Percentiles rank a stretch among this genome's conserved stretches.
Evolutionary conservation across 2,113 vertebrate genomes (phyloP).

Genomic region (Raphicerus campestris): DNA sequence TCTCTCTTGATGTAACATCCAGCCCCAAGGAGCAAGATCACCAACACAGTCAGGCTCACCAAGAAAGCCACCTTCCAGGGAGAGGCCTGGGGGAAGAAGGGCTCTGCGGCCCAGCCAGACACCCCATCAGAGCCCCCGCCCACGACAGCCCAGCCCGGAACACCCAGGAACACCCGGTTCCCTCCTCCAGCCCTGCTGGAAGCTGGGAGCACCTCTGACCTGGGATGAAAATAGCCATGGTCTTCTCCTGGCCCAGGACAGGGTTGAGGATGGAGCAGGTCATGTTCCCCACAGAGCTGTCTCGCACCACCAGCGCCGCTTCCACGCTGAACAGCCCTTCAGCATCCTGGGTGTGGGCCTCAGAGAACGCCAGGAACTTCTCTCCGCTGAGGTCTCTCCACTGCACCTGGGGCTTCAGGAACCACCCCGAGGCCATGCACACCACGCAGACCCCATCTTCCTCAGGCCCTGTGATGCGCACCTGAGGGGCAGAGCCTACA

Average conservation of each 20-base stretch:
- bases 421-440: not conserved
- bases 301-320: not conserved
- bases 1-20: not conserved
- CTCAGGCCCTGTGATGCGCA: not conserved
- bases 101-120: not conserved
- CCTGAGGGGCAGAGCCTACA: constrained; percentile 4
- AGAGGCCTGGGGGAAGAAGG: constrained; percentile 35
- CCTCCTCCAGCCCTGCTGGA: not conserved
- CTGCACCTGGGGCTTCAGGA: not conserved
- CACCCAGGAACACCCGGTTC: rapidly evolving
- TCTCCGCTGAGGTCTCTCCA: not conserved
- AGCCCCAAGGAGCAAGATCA: not conserved
- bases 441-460: not conserved
- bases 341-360: not conserved
- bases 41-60: not conserved
- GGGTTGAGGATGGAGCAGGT: constrained; percentile 39
- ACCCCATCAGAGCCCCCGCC: not conserved
- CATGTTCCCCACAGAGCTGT: not conserved
- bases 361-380: not conserved
- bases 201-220: not conserved
- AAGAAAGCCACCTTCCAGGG: not conserved
- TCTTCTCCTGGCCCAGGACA: not conserved
- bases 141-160: not conserved
- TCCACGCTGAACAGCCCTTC: not conserved
- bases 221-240: not conserved